Conservation (phyloP, 2,888 invertebrate genomes). For the Aphodius sticticus region DNA sequence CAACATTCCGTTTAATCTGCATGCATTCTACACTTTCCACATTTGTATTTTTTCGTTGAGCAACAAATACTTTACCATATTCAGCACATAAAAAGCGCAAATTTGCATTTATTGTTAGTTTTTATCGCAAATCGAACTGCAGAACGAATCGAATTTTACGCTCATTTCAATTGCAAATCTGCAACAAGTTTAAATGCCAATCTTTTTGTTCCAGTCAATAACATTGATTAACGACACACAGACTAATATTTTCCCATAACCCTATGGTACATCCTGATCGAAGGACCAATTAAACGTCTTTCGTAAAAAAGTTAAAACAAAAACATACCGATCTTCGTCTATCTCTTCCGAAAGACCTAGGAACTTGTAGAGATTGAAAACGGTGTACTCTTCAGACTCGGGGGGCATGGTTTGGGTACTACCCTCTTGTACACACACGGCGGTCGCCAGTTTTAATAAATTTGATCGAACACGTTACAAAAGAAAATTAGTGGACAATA, state of each 20-base stretch:
- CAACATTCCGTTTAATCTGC: neutral
- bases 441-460: neutral
- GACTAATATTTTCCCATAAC: neutral
- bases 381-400: slow-evolving; percentile 48
- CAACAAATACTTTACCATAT: neutral
- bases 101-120: neutral
- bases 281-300: neutral
- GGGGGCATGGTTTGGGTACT: slow-evolving; percentile 40
- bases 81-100: neutral
- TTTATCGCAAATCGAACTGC: neutral
- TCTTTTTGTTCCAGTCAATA: too few relatives aligned
- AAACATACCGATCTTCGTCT: slow-evolving; percentile 53
- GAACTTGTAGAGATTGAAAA: slow-evolving; percentile 51
- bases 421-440: neutral
- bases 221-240: too few relatives aligned
- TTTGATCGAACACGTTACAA: neutral
- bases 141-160: neutral
- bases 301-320: neutral
- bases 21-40: neutral
- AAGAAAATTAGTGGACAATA: neutral
- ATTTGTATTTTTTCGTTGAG: neutral
- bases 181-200: neutral
- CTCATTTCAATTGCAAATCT: neutral
- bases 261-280: neutral
- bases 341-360: slow-evolving; percentile 48